Conservation (phyloP, 2,888 invertebrate genomes). For the Serripes groenlandicus region DNA sequence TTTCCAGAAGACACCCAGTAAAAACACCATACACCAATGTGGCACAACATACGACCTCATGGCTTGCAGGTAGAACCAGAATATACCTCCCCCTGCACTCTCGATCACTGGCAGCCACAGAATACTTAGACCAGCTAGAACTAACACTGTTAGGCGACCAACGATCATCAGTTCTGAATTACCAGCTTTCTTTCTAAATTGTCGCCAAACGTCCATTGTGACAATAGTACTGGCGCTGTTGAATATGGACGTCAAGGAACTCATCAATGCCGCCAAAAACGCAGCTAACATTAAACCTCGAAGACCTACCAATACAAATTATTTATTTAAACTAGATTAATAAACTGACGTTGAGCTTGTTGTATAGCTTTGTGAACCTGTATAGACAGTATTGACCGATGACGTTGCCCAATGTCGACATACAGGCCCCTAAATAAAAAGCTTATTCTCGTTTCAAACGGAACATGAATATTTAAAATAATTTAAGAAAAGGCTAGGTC, state of each 20-base stretch:
- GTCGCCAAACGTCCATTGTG: constrained; percentile 88
- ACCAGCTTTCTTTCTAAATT: constrained; percentile 73
- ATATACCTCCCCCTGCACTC: constrained; percentile 86
- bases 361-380: no score
- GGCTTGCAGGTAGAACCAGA: constrained; percentile 88
- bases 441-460: no score
- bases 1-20: constrained; percentile 87
- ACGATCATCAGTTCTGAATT: constrained; percentile 84
- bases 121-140: constrained; percentile 68
- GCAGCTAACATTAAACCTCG: constrained; percentile 87
- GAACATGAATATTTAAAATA: no score
- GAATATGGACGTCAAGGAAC: constrained; percentile 88
- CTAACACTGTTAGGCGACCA: constrained; percentile 81
- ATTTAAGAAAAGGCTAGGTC: no score
- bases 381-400: no score
- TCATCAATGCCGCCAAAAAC: constrained; percentile 88
- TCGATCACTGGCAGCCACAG: constrained; percentile 88
- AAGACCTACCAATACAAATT: no score
- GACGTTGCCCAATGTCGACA: no score
- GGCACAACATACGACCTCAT: constrained; percentile 88
- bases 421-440: no score
- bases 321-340: no score
- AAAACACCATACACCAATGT: constrained; percentile 88
- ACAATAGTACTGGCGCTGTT: constrained; percentile 88
- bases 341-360: no score